These are phyloP conservation scores for Fundulus diaphanus DNA, from an alignment of 2,797 vertebrate genomes.

Conservation along the genomic window DNA sequence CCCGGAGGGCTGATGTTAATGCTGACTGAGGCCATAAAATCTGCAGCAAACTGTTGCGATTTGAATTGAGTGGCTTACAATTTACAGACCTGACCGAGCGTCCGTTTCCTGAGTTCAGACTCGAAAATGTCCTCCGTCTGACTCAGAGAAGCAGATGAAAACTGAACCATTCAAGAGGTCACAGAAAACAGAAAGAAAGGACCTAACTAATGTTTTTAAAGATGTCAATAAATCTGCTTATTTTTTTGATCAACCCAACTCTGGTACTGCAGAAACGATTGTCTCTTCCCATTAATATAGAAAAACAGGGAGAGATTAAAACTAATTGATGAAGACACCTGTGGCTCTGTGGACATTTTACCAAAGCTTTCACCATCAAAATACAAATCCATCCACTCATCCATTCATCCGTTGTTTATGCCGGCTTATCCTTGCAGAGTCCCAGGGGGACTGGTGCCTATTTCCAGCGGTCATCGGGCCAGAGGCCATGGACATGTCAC, in stretches of 20 bases:
- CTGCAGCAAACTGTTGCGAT: slow-evolving; percentile 48
- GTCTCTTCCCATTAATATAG: background rate
- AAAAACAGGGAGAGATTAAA: too few species aligned
- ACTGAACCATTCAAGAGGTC: background rate
- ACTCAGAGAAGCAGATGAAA: background rate
- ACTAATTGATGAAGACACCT: too few species aligned
- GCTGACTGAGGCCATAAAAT: slow-evolving; percentile 60
- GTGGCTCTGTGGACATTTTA: too few species aligned
- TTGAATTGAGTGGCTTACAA: slow-evolving; percentile 41
- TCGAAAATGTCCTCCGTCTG: slow-evolving; percentile 2
- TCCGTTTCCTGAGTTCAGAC: slow-evolving; percentile 30
- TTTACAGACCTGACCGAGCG: slow-evolving; percentile 40
- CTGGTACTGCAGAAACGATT: too few species aligned
- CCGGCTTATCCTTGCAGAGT: too few species aligned
- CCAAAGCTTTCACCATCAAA: background rate
- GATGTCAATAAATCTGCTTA: background rate
- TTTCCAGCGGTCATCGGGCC: too few species aligned
- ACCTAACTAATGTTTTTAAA: background rate
- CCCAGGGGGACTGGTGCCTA: too few species aligned
- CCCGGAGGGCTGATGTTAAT: slow-evolving; percentile 55
- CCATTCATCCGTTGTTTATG: too few species aligned
- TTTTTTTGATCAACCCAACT: background rate
- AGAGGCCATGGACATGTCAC: too few species aligned
- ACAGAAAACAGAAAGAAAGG: background rate
- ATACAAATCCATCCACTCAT: background rate